Base-by-base conservation (phyloP, 1,140 invertebrate genomes). In the Drosophila persimilis region DNA sequence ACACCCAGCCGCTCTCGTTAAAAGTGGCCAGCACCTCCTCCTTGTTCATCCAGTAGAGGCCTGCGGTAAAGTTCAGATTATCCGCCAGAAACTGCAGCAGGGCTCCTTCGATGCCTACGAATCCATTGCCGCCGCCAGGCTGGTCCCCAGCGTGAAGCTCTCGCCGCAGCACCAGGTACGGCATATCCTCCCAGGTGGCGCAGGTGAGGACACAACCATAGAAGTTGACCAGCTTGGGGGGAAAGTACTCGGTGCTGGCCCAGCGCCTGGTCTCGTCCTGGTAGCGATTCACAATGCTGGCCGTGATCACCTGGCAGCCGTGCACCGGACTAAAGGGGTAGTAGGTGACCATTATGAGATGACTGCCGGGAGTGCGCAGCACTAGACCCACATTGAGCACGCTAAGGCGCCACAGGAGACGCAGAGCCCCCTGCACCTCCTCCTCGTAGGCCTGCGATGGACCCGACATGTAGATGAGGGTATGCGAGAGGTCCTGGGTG, bases 121-220 rank as follows among this genome's bases (percentile, higher is more conserved):
- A 90, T 44, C 11, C 35, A 13, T 39, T 39, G 35, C 47, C 24
- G 26, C 46, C 57, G 11, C 53, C 69, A 13, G 15, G n/a, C 26
- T 17, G 0, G 26, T 13, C 6, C 17, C n/a, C 39, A 6, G 5
- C 8, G 31, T 8, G 9, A 3, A 35, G 9, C 22, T 55, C 55
- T 1, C 22, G 59, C 0, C 58, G 48, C 29, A 56, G 51, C 7
- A 81, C 66, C 48, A 90, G 43, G 39, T 90, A 91, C 6, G 90
- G 89, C 80, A 90, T 81, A 15, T 91, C 83, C 60, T 86, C 70
- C 89, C 89, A 91, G 2, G 89, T 90, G 51, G 89, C 90, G 31
- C 90, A 91, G 9, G 69, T 79, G 26, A 91, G 11, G 0, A 59
- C 70, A 39, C 90, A 91, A 41, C 89, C 90, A 44, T 74, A 55